Conservation (phyloP, 2,888 invertebrate genomes). For the Idaea dimidiata region DNA sequence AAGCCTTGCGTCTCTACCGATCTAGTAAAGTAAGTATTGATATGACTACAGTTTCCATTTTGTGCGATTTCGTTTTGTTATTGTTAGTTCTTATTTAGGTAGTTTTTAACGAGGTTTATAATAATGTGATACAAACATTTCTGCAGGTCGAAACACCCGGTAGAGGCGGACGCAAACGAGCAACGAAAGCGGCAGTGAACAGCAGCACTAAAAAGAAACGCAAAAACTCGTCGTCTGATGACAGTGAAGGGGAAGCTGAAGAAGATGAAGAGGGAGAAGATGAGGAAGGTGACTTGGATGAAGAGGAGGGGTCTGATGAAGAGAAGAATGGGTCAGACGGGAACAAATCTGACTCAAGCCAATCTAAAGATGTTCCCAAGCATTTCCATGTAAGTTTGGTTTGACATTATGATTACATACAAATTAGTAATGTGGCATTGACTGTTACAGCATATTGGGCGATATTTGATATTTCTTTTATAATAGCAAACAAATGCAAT, state of each 20-base stretch:
- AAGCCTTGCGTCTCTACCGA: background rate
- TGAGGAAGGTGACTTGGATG: conserved; percentile 71
- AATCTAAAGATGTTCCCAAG: conserved; percentile 79
- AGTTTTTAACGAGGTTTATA: background rate
- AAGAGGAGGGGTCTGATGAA: conserved; percentile 76
- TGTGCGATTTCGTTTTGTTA: background rate
- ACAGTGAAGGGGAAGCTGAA: conserved; percentile 68
- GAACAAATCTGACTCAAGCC: conserved; percentile 77
- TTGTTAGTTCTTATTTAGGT: background rate
- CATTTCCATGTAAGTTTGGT: conserved; percentile 71
- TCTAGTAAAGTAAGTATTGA: background rate
- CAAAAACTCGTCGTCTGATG: conserved; percentile 71
- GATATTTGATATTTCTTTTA: too few relatives aligned
- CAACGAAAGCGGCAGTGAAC: conserved; percentile 55
- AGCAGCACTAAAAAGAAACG: conserved; percentile 73
- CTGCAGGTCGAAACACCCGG: conserved; percentile 58
- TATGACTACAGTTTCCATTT: background rate
- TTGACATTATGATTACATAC: too few relatives aligned
- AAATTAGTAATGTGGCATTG: too few relatives aligned
- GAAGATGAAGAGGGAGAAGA: conserved; percentile 70
- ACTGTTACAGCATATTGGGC: too few relatives aligned
- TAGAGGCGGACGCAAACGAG: conserved; percentile 61
- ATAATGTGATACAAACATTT: background rate
- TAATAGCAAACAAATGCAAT: too few relatives aligned
- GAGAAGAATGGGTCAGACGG: conserved; percentile 79